phyloP scores from a whole-genome alignment of 2,113 vertebrate genomes.

The Cnemophilus loriae region DNA sequence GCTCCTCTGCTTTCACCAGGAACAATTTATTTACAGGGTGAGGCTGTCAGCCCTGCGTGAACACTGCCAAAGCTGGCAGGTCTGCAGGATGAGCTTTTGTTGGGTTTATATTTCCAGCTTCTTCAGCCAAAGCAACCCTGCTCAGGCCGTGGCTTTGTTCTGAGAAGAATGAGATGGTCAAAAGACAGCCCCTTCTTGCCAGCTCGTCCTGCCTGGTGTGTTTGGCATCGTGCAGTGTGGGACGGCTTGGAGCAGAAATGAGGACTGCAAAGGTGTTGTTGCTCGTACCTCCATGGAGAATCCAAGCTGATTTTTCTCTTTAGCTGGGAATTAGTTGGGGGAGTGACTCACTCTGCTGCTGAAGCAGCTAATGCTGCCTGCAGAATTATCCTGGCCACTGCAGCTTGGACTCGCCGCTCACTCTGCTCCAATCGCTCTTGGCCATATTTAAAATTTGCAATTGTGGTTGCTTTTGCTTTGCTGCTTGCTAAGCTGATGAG shows the following conservation, averaged over 20 bases:
- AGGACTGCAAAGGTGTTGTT: not conserved
- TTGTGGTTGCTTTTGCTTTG: not conserved
- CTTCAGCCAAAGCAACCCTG: not conserved
- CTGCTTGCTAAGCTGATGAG: not conserved
- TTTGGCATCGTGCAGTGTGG: not conserved
- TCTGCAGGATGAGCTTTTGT: not conserved
- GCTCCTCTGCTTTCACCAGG: not conserved
- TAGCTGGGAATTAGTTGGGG: not conserved
- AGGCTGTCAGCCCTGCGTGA: not conserved
- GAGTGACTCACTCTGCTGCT: not conserved
- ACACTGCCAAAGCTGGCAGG: not conserved
- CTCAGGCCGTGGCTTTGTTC: not conserved
- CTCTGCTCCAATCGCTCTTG: not conserved
- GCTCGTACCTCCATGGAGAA: not conserved
- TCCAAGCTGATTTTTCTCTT: not conserved
- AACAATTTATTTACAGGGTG: constrained; percentile 12
- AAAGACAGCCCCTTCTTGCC: not conserved
- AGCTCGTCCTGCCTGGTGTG: not conserved
- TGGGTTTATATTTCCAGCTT: not conserved
- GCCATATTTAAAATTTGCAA: not conserved
- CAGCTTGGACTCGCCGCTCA: not conserved
- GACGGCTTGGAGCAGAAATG: not conserved
- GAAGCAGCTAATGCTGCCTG: not conserved
- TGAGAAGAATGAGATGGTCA: not conserved
- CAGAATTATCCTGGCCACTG: not conserved